phyloP scores from a whole-genome alignment of 2,888 invertebrate genomes.

The Acleris sparsana region DNA sequence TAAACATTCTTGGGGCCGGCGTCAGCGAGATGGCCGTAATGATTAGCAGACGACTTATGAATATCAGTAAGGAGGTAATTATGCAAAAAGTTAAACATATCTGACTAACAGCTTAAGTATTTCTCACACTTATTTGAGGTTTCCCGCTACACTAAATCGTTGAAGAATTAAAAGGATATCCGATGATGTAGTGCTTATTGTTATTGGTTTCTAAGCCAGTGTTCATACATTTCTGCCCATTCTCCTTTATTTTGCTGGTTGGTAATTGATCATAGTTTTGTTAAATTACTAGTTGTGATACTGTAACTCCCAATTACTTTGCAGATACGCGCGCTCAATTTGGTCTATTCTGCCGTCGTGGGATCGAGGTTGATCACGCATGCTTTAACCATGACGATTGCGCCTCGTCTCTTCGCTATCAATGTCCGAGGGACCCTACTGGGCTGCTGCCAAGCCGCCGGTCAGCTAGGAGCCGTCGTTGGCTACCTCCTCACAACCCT shows the following conservation, averaged over 20 bases:
- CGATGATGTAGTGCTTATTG: too few species aligned
- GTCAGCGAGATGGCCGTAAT: conserved; percentile 49
- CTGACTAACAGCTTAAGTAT: too few species aligned
- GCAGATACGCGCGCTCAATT: conserved; percentile 51
- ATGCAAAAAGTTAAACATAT: too few species aligned
- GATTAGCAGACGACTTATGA: conserved; percentile 38
- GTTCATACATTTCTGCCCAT: too few species aligned
- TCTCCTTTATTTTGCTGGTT: too few species aligned
- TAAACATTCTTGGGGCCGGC: conserved; percentile 59
- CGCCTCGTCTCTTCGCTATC: conserved; percentile 66
- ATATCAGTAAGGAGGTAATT: conserved; percentile 12
- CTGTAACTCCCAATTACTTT: conserved; percentile 40
- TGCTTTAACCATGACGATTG: conserved; percentile 62
- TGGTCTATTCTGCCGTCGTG: conserved; percentile 57
- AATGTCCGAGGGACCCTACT: conserved; percentile 64
- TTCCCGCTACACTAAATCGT: too few species aligned
- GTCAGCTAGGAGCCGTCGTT: conserved; percentile 65
- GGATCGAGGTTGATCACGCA: conserved; percentile 60
- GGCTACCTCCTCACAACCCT: conserved; percentile 60
- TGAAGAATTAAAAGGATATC: too few species aligned
- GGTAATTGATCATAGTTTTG: too few species aligned
- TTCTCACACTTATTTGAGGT: too few species aligned
- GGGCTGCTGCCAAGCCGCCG: conserved; percentile 66
- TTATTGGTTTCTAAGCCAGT: too few species aligned
- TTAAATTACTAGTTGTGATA: too few species aligned